Evolutionary conservation across 2,888 invertebrate species (phyloP).

Genomic region (Heliconius erato): DNA sequence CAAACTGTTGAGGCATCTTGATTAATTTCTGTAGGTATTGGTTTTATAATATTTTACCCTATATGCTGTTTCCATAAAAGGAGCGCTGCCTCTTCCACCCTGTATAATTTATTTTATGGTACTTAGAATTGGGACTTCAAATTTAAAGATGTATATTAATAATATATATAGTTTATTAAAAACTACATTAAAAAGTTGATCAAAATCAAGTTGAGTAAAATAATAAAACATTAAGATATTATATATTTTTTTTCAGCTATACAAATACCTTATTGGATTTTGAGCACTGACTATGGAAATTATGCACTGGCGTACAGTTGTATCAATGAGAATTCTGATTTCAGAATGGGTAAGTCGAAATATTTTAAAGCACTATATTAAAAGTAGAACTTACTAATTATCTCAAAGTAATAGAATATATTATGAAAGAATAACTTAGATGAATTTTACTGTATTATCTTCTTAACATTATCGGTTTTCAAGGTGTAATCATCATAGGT

Average conservation of each 20-base stretch:
- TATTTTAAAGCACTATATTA: background rate
- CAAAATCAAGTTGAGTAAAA: background rate
- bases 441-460: background rate
- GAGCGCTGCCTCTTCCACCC: too few relatives aligned
- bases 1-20: too few relatives aligned
- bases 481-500: too few relatives aligned
- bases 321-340: slow-evolving; percentile 59
- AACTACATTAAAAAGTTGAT: too few relatives aligned
- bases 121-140: too few relatives aligned
- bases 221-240: background rate
- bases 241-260: slow-evolving; percentile 46
- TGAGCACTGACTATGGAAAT: slow-evolving; percentile 60
- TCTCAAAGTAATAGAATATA: background rate
- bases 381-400: too few relatives aligned
- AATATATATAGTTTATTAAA: too few relatives aligned
- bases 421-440: background rate
- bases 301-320: slow-evolving; percentile 66
- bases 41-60: too few relatives aligned
- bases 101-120: too few relatives aligned
- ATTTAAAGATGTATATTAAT: too few relatives aligned
- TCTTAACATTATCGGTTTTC: background rate
- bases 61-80: too few relatives aligned
- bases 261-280: slow-evolving; percentile 62
- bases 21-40: too few relatives aligned
- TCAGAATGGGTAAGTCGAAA: slow-evolving; percentile 65